Base-by-base conservation (phyloP, 2,797 vertebrate genomes). In the Enteromius anoplus region DNA sequence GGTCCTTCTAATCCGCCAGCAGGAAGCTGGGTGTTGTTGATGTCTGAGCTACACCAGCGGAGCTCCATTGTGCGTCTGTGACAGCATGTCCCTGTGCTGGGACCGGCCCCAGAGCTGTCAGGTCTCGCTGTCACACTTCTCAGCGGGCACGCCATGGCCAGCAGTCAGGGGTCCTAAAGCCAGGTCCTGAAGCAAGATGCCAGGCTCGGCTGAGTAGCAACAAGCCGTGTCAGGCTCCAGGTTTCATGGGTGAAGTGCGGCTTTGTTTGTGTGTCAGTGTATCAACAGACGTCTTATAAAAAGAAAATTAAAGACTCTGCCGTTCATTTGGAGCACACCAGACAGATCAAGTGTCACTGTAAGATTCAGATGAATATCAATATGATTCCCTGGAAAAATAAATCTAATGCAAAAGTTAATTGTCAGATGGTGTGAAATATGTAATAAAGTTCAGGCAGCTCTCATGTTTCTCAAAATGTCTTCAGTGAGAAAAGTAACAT, bases 61-160 rank as follows among this genome's bases (percentile, higher is more conserved):
- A 79, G 14, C 86, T 91, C 86, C 73, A 94, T 94, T 95, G 91
- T 95, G 64, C 85, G 26, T 23, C 60, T 3, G 78, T 94, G 93
- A 95, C 94, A 94, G 92, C 86, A 76, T 82, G 89, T 94, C 91
- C 93, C 91, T 89, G 40, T 9, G 40, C 40, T 40, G 91, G 91
- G 92, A 93, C 90, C 89, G 93, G 93, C 93, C 94, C 91, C 91
- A 87, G 90, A 92, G 88, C 93, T 94, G 95, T 94, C 95, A 94
- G 92, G 89, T 93, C 89, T 86, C 88, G 84, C 92, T 93, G 94
- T 94, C 93, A 94, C 94, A 94, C 92, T 93, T 91, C 92, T 92
- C 92, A 87, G 90, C 89, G 91, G 92, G 94, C 93, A 90, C 85
- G 91, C 85, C 89, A 87, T n/a, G 87, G 92, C 85, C 88, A 90